Base-by-base conservation (phyloP, 2,113 vertebrate species). In the Cyanistes caeruleus region DNA sequence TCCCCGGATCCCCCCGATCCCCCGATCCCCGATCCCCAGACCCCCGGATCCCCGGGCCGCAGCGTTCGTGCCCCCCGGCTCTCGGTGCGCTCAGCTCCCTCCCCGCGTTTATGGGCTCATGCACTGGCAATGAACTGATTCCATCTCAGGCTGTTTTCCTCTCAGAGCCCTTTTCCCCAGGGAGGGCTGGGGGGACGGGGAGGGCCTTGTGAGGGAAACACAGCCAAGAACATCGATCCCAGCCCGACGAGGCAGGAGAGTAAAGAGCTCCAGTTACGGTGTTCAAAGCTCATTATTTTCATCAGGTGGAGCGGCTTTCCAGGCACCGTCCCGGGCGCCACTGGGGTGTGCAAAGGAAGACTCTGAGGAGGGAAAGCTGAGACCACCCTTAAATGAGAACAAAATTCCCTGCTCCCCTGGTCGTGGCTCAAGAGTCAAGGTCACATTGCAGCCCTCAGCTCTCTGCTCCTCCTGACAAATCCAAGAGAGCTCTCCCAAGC, bases 61-160 rank as follows among this genome's bases (percentile, higher is more conserved):
- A 30, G 41, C 14, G 3, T 12, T 21, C 31, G 55, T 21, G 4
- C 4, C 15, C 27, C 27, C 63, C 69, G 13, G 73, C 72, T n/a
- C 28, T 4, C 56, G 1, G 43, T 9, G 2, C 6, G 1, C 51
- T 7, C 68, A 3, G 17, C 60, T 39, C 86, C 49, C 53, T 23
- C 59, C 0, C 63, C 10, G 49, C 79, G 4, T 6, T 46, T 19
- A 46, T 15, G 16, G 65, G 75, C 49, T 52, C 81, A 82, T 1
- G 87, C 73, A 82, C 79, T 87, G 74, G 93, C 94, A 94, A 93
- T 96, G 93, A 91, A 93, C 81, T 92, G 93, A 95, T 96, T 69
- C 58, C 55, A 96, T 95, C 89, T 95, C 83, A 33, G 93, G 84
- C 49, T 86, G 62, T 72, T 89, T 55, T 79, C 74, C 84, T 75